Percentiles rank a stretch among this genome's conserved stretches.
These are phyloP conservation scores for Chanos chanos DNA, from an alignment of 2,797 vertebrate species.

Conservation along the genomic window DNA sequence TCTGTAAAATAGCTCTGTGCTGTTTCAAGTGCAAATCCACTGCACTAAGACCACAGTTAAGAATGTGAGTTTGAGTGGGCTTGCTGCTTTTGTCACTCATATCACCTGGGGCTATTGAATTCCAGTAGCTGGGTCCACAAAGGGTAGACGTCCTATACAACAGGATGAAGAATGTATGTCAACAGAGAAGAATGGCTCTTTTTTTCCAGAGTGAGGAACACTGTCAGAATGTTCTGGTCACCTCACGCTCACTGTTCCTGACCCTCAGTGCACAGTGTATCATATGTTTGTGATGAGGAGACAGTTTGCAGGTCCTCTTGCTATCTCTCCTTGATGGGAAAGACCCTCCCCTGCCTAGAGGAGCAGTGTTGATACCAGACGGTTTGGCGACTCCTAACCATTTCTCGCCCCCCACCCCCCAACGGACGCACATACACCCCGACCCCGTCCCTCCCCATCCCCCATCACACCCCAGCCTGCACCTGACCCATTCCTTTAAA, in stretches of 20 bases:
- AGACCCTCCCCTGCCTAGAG: constrained; percentile 14
- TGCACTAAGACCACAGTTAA: no score
- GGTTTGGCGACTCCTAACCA: constrained; percentile 27
- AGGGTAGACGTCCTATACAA: constrained; percentile 31
- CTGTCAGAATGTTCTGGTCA: constrained; percentile 11
- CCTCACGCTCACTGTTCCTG: constrained; percentile 22
- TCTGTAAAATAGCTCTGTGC: no score
- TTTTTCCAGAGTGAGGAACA: constrained; percentile 35
- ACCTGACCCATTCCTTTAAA: constrained; percentile 15
- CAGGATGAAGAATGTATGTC: constrained; percentile 26
- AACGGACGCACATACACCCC: not conserved
- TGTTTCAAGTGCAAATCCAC: no score
- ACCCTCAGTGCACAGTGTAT: constrained; percentile 27
- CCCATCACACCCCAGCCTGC: not conserved
- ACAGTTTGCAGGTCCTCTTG: constrained; percentile 16
- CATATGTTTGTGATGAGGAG: constrained; percentile 48
- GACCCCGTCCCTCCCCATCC: not conserved
- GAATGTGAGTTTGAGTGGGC: no score
- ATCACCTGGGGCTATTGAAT: not conserved
- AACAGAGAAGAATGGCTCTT: constrained; percentile 46
- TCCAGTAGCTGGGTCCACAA: constrained; percentile 38
- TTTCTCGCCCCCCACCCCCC: not conserved
- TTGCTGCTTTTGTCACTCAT: no score
- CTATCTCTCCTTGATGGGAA: constrained; percentile 15
- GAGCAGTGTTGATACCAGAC: constrained; percentile 21